Percentiles rank a stretch among this genome's conserved stretches.
These are phyloP conservation scores for Biston stratarius DNA, from an alignment of 2,888 invertebrate species.

Conservation along the genomic window DNA sequence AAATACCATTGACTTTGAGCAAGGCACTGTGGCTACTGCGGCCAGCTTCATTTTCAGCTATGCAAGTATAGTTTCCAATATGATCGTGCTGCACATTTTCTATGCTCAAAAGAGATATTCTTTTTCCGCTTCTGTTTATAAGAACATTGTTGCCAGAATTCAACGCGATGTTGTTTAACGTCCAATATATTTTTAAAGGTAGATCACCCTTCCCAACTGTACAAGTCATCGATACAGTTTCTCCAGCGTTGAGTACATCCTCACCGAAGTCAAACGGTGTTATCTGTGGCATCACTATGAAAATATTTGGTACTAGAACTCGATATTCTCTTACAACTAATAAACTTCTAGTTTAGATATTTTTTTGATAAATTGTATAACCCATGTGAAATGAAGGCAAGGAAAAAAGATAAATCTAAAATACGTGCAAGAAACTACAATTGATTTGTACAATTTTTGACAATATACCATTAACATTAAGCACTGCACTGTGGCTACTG, in stretches of 20 bases:
- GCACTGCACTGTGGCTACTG: conserved; percentile 87
- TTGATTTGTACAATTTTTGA: conserved; percentile 9
- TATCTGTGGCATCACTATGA: conserved; percentile 89
- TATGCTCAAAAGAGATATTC: conserved; percentile 82
- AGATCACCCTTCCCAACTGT: conserved; percentile 90
- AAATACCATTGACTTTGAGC: conserved; percentile 83
- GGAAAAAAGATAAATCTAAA: conserved; percentile 9
- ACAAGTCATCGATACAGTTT: conserved; percentile 89
- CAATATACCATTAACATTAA: conserved; percentile 89
- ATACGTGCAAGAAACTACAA: conserved; percentile 24
- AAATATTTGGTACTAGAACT: not conserved
- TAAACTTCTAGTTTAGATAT: not conserved
- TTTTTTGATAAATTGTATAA: not conserved
- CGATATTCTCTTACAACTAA: not conserved
- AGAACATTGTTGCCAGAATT: conserved; percentile 59
- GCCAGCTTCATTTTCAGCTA: conserved; percentile 88
- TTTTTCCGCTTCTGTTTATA: conserved; percentile 59
- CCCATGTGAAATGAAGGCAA: conserved; percentile 2
- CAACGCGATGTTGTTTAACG: conserved; percentile 86
- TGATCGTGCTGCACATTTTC: conserved; percentile 86
- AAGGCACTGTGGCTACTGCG: conserved; percentile 87
- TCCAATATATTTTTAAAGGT: conserved; percentile 89
- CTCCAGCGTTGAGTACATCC: conserved; percentile 90
- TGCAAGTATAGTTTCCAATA: conserved; percentile 88
- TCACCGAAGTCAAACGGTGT: conserved; percentile 91